Conservation (phyloP, 37 sponge, comb jelly and placozoan species). For the Theonella swinhoei region DNA sequence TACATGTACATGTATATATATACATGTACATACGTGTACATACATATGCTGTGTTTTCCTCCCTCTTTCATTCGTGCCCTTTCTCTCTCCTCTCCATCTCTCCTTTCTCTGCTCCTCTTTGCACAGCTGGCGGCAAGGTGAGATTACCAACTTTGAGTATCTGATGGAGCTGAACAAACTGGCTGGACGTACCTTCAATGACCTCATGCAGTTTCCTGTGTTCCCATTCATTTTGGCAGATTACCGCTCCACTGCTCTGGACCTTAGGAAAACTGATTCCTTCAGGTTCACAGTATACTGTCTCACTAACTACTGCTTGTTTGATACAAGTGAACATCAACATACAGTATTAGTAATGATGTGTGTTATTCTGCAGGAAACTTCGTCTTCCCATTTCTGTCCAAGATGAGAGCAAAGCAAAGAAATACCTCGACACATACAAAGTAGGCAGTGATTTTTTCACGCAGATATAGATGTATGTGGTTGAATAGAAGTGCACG, state of each 20-base stretch:
- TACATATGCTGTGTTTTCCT: neutral
- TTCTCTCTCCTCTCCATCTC: neutral
- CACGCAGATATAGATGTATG: neutral
- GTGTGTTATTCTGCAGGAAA: constrained; percentile 50
- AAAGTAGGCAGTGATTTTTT: constrained; percentile 28
- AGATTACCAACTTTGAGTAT: constrained; percentile 98
- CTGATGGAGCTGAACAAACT: constrained; percentile 98
- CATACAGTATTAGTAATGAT: too few species aligned
- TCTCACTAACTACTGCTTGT: neutral
- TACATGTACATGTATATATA: neutral
- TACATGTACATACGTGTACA: constrained; percentile 32
- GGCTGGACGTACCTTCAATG: constrained; percentile 98
- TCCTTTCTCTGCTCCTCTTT: neutral
- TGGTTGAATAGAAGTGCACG: neutral
- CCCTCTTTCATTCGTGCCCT: neutral
- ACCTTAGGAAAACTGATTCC: constrained; percentile 61
- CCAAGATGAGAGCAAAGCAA: constrained; percentile 72
- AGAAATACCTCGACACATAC: constrained; percentile 83
- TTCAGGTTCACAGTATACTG: constrained; percentile 68
- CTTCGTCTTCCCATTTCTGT: constrained; percentile 77
- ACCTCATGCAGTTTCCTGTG: constrained; percentile 99
- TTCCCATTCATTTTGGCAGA: constrained; percentile 95
- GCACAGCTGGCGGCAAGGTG: constrained; percentile 87
- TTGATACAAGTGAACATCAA: neutral
- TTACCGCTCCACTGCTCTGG: constrained; percentile 81